Evolutionary conservation across 2,797 vertebrate genomes (phyloP).

Genomic region (Scleropages formosus): DNA sequence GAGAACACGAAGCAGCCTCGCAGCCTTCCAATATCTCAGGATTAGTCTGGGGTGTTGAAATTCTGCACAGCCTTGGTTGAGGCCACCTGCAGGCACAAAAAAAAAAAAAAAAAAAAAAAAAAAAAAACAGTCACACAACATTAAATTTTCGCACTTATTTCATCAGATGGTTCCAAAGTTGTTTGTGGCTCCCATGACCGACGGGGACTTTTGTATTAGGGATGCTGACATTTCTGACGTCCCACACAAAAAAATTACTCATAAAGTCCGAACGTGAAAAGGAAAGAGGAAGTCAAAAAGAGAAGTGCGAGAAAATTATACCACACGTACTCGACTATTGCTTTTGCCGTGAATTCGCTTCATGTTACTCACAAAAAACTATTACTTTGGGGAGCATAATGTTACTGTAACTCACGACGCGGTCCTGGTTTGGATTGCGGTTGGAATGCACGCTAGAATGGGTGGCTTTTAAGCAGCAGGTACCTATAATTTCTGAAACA

Average conservation of each 20-base stretch:
- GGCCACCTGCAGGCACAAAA: conserved; percentile 23
- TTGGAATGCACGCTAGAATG: neutral
- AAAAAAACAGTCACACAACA: neutral
- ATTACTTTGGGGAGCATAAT: too few species aligned
- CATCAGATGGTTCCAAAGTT: neutral
- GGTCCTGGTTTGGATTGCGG: neutral
- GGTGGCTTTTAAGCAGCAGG: neutral
- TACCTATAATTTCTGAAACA: too few species aligned
- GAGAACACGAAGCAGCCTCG: neutral
- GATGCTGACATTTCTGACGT: neutral
- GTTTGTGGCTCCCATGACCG: neutral
- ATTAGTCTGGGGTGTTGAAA: conserved; percentile 30
- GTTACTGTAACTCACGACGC: too few species aligned
- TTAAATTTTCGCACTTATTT: neutral
- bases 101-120: neutral
- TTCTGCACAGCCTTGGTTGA: conserved; percentile 22
- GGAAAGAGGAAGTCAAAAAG: conserved; percentile 19
- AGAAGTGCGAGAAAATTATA: neutral
- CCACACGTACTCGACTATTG: neutral
- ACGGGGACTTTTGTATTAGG: too few species aligned
- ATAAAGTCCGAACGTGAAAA: neutral
- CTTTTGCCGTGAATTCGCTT: neutral
- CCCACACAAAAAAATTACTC: neutral
- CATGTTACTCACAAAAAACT: neutral
- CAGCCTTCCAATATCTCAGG: neutral